These are phyloP conservation scores for Urophycis tenuis DNA, from an alignment of 2,797 vertebrate species.

Conservation along the genomic window DNA sequence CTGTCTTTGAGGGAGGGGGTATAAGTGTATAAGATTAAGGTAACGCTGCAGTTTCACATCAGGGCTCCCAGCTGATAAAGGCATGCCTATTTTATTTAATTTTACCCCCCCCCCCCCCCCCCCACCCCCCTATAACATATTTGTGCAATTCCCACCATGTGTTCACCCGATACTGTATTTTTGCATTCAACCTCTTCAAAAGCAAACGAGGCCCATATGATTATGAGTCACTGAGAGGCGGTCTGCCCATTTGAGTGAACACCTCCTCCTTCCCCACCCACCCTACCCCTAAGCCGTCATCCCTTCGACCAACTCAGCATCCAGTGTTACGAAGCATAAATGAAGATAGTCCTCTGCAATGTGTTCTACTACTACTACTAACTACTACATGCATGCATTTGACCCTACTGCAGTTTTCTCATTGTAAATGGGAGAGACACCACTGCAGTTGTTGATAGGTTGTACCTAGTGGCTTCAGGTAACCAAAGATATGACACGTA, in stretches of 20 bases:
- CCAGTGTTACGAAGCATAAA: conserved; percentile 76
- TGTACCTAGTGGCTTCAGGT: conserved; percentile 54
- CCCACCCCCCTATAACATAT: not conserved
- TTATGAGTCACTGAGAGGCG: not conserved
- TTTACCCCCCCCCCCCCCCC: not conserved
- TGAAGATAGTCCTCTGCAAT: conserved; percentile 71
- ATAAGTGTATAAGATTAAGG: not conserved
- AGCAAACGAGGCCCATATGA: conserved; percentile 39
- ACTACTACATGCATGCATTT: conserved; percentile 27
- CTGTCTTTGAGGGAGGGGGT: not conserved
- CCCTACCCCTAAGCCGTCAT: conserved; percentile 35
- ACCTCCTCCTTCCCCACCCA: conserved; percentile 13
- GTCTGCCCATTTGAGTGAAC: not conserved
- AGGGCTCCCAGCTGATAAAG: conserved; percentile 4
- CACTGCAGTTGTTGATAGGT: conserved; percentile 41
- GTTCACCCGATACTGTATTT: conserved; percentile 46
- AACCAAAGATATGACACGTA: conserved; percentile 74
- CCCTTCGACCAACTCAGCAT: conserved; percentile 64
- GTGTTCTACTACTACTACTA: conserved; percentile 56
- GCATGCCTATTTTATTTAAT: not conserved
- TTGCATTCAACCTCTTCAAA: conserved; percentile 33
- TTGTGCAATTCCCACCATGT: conserved; percentile 62
- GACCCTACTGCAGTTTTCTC: conserved; percentile 51
- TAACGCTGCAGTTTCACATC: not conserved
- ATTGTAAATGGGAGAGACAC: conserved; percentile 8